Evolutionary conservation across 2,113 vertebrate genomes (phyloP).

Genomic region (Gavialis gangeticus): DNA sequence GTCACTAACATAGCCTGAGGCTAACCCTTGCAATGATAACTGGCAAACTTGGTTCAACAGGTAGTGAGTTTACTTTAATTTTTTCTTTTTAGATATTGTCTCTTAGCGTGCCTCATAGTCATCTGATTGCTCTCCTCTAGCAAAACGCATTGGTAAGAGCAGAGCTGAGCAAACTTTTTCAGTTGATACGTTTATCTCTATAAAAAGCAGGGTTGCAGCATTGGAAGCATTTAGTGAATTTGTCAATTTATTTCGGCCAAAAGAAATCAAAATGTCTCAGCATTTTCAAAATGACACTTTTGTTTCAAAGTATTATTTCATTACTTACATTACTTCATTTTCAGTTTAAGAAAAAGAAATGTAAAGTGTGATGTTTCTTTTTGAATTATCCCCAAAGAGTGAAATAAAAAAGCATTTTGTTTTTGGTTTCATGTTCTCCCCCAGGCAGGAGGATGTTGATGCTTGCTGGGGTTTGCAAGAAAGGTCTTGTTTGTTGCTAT

Average conservation of each 20-base stretch:
- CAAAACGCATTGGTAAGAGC: conserved; percentile 55
- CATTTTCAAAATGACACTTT: conserved; percentile 37
- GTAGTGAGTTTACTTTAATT: too few species aligned
- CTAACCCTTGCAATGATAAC: neutral
- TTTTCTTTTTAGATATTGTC: too few species aligned
- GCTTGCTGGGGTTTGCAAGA: neutral
- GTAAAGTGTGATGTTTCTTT: neutral
- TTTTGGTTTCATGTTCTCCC: neutral
- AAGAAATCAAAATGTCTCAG: conserved; percentile 55
- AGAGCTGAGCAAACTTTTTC: conserved; percentile 41
- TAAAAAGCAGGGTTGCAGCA: conserved; percentile 58
- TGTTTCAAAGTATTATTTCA: neutral
- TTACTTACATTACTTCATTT: neutral
- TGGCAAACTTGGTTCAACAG: too few species aligned
- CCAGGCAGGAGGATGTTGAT: neutral
- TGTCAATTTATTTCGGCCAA: conserved; percentile 63
- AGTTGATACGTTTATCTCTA: conserved; percentile 53
- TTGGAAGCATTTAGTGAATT: conserved; percentile 46
- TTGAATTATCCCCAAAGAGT: neutral
- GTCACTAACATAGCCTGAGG: neutral
- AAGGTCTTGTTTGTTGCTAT: neutral
- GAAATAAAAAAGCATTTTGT: neutral
- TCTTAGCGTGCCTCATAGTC: neutral
- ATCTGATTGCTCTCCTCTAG: conserved; percentile 24
- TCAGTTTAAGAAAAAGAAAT: conserved; percentile 36